Percentiles rank a stretch among this genome's conserved stretches.
Evolutionary conservation across 2,888 invertebrate genomes (phyloP).

Genomic region (Sarcophaga carnaria): DNA sequence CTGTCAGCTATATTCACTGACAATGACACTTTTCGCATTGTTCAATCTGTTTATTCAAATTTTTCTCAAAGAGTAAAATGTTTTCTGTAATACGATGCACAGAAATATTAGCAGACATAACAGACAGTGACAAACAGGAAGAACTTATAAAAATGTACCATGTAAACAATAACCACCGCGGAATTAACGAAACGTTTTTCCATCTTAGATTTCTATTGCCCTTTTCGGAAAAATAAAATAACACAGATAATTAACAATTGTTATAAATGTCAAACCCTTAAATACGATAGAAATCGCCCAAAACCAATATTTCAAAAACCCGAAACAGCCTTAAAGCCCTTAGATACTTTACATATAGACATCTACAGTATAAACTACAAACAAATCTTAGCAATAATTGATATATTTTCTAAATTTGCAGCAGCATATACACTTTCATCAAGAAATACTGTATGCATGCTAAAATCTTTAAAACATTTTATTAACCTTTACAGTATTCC

Average conservation of each 20-base stretch:
- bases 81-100: conserved; percentile 49
- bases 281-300: conserved; percentile 64
- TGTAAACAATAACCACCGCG: conserved; percentile 61
- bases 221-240: conserved; percentile 63
- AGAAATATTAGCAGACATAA: conserved; percentile 63
- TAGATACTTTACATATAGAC: conserved; percentile 65
- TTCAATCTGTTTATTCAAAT: conserved; percentile 38
- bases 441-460: too few relatives aligned
- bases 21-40: conserved; percentile 5
- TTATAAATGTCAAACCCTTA: conserved; percentile 54
- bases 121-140: conserved; percentile 66
- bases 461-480: neutral
- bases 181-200: conserved; percentile 60
- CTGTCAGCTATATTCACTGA: conserved; percentile 53
- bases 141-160: conserved; percentile 42
- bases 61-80: conserved; percentile 36
- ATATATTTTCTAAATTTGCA: conserved; percentile 8
- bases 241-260: conserved; percentile 68
- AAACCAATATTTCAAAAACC: conserved; percentile 58
- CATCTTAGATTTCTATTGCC: conserved; percentile 66
- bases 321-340: conserved; percentile 49
- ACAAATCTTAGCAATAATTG: conserved; percentile 53
- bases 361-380: conserved; percentile 60
- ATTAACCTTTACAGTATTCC: neutral
- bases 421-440: too few relatives aligned